These are phyloP conservation scores for Harpalus rubripes DNA, from an alignment of 2,888 invertebrate genomes.

Conservation along the genomic window DNA sequence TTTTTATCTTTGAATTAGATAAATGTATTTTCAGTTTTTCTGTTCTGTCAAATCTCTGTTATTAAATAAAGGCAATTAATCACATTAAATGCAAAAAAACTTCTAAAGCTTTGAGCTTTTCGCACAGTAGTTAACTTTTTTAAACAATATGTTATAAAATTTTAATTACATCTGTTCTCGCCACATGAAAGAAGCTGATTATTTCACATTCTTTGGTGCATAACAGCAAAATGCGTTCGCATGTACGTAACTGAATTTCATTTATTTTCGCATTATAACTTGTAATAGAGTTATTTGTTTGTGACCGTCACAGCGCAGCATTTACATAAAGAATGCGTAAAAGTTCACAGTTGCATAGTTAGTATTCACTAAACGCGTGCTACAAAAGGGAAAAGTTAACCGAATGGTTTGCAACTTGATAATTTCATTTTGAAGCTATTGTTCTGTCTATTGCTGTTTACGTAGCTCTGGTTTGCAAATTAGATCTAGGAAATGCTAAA, in stretches of 20 bases:
- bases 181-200: neutral
- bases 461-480: neutral
- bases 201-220: conserved; percentile 21
- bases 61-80: neutral
- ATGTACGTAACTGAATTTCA: conserved; percentile 66
- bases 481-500: too few relatives aligned
- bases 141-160: neutral
- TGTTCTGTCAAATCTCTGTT: neutral
- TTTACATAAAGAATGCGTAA: conserved; percentile 65
- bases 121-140: neutral
- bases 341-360: conserved; percentile 37
- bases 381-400: conserved; percentile 53
- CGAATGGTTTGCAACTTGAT: conserved; percentile 49
- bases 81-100: neutral
- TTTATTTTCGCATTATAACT: conserved; percentile 68
- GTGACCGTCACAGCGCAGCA: conserved; percentile 50
- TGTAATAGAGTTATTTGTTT: conserved; percentile 67
- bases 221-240: neutral
- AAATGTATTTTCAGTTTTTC: neutral
- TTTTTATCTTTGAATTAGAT: too few relatives aligned
- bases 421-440: conserved; percentile 35
- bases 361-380: conserved; percentile 45
- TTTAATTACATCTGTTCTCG: conserved; percentile 8
- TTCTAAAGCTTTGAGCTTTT: neutral
- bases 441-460: conserved; percentile 25